Evolutionary conservation across 2,888 invertebrate species (phyloP).

Genomic region (Lepidocyrtoides sp.): DNA sequence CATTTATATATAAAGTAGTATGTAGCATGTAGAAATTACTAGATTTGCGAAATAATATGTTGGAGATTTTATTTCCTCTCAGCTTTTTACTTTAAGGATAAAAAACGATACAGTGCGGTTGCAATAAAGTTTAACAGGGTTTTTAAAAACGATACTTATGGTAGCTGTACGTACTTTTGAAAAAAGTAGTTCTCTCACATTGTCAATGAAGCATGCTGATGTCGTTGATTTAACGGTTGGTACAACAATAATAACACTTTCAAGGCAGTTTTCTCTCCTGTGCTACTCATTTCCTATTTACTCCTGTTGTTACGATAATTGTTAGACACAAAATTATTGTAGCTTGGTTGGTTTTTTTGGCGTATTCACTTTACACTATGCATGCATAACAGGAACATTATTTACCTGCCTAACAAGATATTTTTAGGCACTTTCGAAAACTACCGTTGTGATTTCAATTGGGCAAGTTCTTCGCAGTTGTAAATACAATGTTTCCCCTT

Average conservation of each 20-base stretch:
- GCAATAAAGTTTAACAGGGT: constrained; percentile 58
- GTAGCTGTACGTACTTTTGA: not conserved
- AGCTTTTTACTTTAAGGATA: constrained; percentile 68
- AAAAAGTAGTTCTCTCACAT: constrained; percentile 32
- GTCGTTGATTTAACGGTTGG: not conserved
- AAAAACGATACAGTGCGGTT: constrained; percentile 55
- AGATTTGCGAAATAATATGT: constrained; percentile 48
- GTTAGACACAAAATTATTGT: too few species aligned
- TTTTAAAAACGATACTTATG: constrained; percentile 45
- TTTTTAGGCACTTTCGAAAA: too few species aligned
- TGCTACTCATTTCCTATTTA: too few species aligned
- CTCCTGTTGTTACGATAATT: too few species aligned
- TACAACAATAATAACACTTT: constrained; percentile 1
- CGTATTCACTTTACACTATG: too few species aligned
- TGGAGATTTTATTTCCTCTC: constrained; percentile 53
- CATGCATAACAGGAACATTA: too few species aligned
- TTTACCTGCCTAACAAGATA: too few species aligned
- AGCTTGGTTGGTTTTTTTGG: too few species aligned
- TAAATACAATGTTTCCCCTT: too few species aligned
- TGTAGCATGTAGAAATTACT: constrained; percentile 46
- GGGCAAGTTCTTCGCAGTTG: too few species aligned
- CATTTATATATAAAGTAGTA: constrained; percentile 64
- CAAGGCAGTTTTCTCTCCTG: not conserved
- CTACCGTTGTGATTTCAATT: too few species aligned
- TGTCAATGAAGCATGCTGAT: constrained; percentile 9